phyloP scores from a whole-genome alignment of 2,797 vertebrate genomes.

The Hippopotamyrus pictus region DNA sequence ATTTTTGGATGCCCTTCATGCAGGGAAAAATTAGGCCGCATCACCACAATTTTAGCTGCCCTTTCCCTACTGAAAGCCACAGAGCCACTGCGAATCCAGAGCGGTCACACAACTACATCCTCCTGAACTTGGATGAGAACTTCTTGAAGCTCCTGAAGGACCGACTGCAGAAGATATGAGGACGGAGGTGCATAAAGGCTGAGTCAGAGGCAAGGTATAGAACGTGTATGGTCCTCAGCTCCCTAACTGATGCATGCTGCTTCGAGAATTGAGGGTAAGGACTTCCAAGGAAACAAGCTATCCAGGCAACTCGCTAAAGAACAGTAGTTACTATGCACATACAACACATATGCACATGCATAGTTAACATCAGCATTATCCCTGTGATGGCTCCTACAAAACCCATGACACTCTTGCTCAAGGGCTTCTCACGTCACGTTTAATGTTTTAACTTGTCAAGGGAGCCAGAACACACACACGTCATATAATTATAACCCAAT shows the following conservation, averaged over 20 bases:
- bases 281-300: background rate
- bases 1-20: background rate
- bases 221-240: background rate
- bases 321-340: background rate
- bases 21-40: background rate
- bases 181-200: background rate
- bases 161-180: background rate
- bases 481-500: background rate
- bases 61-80: background rate
- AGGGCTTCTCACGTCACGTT: background rate
- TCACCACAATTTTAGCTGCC: background rate
- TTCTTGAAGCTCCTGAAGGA: background rate
- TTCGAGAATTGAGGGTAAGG: slow-evolving; percentile 10
- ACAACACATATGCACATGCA: background rate
- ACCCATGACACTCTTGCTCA: background rate
- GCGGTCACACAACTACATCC: background rate
- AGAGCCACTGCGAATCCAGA: background rate
- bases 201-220: background rate
- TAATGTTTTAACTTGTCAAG: background rate
- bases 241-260: background rate
- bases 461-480: background rate
- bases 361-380: background rate
- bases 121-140: background rate
- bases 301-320: background rate
- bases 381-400: background rate